Evolutionary conservation across 2,888 invertebrate genomes (phyloP), one percentile per base, ranked within the genome.

Genomic region (Sphinx pinastri): DNA sequence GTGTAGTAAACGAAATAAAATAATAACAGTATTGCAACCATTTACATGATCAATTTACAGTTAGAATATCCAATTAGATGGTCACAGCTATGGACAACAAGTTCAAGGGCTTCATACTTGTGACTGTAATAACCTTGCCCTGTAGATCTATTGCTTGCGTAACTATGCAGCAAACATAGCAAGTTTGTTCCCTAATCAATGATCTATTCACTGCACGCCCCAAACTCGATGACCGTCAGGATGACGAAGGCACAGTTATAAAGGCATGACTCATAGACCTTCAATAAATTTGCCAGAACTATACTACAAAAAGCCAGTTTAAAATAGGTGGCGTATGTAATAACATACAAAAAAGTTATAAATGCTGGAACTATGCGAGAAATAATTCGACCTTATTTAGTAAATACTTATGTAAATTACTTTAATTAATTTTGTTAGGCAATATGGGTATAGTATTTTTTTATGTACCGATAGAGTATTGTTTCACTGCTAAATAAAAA

Each of bases 41-140:
- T 58, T 4, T 51, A 16, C 25, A 31, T 68, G 25, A 25, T 58
- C 58, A 51, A 31, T 59, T 51, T 58, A n/a, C 25, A 25, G 49
- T 25, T 59, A 68, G 31, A 31, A 49, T 68, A 55, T 51, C 31
- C 51, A 19, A 60, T 52, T 60, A 69, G 60, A 38, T 60, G 52
- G 68, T 69, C 60, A 69, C 59, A 38, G 69, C 52, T 52, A 14
- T 54, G 31, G 60, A 19, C 14, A 69, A 60, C 52, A 47, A 47
- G 60, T 71, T 70, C 71, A 73, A 73, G 73, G 73, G 57, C 57
- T 54, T 54, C 47, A 38, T 63, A 60, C 25, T 67, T 70, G 69
- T 49, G 59, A 58, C 63, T 69, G 31, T 60, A 66, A 52, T 38
- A 68, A 69, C 71, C 70, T 70, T 74, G 71, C 38, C 59, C 58